Conservation (phyloP, 2,113 vertebrate species). For the Dolichotis patagonum region DNA sequence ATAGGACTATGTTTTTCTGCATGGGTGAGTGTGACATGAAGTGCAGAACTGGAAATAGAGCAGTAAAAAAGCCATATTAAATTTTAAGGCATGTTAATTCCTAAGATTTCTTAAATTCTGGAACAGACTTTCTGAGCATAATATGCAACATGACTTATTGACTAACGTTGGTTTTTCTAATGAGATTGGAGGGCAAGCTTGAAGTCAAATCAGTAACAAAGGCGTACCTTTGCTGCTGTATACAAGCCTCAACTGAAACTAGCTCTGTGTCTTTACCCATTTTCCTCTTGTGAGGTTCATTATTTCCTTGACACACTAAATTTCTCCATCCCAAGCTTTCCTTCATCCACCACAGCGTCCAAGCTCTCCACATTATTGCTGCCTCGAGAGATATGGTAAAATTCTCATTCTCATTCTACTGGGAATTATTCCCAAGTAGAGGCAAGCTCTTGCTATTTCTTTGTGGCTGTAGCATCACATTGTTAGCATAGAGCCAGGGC, state of each 20-base stretch:
- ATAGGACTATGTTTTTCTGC: neutral
- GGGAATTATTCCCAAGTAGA: neutral
- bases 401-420: neutral
- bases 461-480: neutral
- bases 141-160: neutral
- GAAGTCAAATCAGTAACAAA: neutral
- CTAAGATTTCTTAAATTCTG: neutral
- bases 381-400: neutral
- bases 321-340: neutral
- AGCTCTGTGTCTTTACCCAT: neutral
- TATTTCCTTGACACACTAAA: neutral
- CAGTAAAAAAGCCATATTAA: neutral
- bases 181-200: constrained; percentile 22
- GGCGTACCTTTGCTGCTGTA: neutral
- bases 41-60: neutral
- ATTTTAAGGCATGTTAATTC: constrained; percentile 30
- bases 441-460: neutral
- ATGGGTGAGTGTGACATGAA: neutral
- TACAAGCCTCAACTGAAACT: neutral
- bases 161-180: neutral
- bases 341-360: neutral
- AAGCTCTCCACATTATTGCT: neutral
- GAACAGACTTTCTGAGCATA: neutral
- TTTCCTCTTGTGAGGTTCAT: neutral
- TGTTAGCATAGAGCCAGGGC: neutral